Base-by-base conservation (phyloP, 2,888 invertebrate species). In the Hemithea aestivaria region DNA sequence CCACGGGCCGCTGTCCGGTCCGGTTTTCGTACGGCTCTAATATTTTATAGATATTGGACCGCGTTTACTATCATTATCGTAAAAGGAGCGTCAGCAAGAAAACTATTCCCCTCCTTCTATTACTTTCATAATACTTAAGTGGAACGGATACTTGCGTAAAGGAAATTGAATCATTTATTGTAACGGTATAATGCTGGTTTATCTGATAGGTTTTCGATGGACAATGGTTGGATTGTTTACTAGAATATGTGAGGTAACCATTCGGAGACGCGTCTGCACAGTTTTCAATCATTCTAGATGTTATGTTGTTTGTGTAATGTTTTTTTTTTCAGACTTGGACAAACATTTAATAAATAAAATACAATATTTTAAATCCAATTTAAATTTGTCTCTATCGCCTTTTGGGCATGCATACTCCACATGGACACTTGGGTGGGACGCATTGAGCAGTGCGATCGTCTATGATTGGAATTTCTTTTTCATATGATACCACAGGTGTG, bases 131-230 rank as follows among this genome's bases (percentile, higher is more conserved):
- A 85, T 84, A 83, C 81, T 82, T 82, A 85, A 85, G 84, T 84
- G 82, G 83, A 82, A 78, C 72, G 70, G 78, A 79, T 82, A 79
- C 77, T 82, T 81, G 76, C 74, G 78, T 80, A 74, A 69, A 78
- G 80, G 76, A 81, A 84, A 85, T 85, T 83, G 83, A 83, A 85
- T 85, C 85, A 82, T 81, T 84, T 84, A 83, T 82, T 83, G 82
- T 81, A 81, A 83, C 67, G 69, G 73, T 58, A 72, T 75, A 75
- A 79, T 79, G 77, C 74, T 73, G 74, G 68, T 80, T 78, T 78
- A 78, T 82, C 77, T 74, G 78, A 82, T 80, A 73, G 73, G 69
- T 79, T 80, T 79, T 61, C 61, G 70, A 73, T 73, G 71, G 70
- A 74, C 74, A 71, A 72, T 70, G 65, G 62, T 66, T 68, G 69